These are phyloP conservation scores for Dolichopus griseipennis DNA, from an alignment of 2,888 invertebrate species.

Conservation along the genomic window DNA sequence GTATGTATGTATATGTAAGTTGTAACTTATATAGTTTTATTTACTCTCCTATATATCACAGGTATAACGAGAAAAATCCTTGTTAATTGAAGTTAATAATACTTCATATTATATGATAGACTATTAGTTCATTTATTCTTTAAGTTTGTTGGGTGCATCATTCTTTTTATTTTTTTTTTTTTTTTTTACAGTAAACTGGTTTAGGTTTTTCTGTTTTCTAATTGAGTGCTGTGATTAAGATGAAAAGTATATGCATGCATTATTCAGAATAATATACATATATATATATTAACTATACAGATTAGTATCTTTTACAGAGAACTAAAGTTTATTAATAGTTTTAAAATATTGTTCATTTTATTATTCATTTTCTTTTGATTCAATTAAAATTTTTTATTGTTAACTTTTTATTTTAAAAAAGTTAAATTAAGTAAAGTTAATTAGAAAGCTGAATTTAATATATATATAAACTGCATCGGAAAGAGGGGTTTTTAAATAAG, in stretches of 20 bases:
- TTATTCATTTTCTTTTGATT: too few relatives aligned
- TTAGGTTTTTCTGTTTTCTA: too few relatives aligned
- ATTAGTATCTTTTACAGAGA: neutral
- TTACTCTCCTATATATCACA: too few relatives aligned
- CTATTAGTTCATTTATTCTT: neutral
- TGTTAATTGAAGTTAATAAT: slow-evolving; percentile 1
- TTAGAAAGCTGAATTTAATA: too few relatives aligned
- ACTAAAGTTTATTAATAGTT: slow-evolving; percentile 1
- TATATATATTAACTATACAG: too few relatives aligned
- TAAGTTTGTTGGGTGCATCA: neutral
- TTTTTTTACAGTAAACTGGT: neutral
- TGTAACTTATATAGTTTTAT: neutral
- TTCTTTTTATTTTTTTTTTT: too few relatives aligned
- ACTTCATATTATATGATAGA: neutral
- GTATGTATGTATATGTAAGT: neutral
- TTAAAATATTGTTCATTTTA: too few relatives aligned
- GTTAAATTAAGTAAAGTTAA: too few relatives aligned
- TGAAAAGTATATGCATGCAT: neutral
- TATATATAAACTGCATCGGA: too few relatives aligned
- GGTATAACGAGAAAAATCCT: neutral
- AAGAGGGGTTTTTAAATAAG: too few relatives aligned
- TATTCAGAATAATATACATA: neutral
- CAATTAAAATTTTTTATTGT: too few relatives aligned
- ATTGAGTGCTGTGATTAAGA: neutral
- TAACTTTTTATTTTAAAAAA: too few relatives aligned